A percentile compares a stretch with the other conserved stretches of the same genome.
These are phyloP conservation scores for Diabrotica virgifera DNA, from an alignment of 1,140 invertebrate species.

Conservation along the genomic window DNA sequence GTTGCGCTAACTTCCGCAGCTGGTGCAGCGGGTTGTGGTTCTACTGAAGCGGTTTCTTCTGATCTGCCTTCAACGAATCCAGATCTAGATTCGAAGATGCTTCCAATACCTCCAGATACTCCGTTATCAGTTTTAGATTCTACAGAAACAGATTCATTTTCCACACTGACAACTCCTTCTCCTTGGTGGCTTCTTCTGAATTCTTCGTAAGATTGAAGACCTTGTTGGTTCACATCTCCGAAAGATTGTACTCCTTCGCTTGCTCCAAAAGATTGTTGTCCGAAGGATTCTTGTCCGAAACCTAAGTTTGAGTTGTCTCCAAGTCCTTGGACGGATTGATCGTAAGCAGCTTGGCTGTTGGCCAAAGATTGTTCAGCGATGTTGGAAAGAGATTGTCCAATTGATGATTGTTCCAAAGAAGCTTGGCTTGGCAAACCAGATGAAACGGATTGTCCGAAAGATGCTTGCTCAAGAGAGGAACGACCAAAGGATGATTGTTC, in stretches of 20 bases:
- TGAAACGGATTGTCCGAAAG: not conserved
- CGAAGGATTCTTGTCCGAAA: not conserved
- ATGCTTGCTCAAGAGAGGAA: not conserved
- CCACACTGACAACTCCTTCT: not conserved
- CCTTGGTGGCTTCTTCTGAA: not conserved
- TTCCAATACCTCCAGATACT: not conserved
- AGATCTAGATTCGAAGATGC: no score
- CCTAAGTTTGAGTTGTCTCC: not conserved
- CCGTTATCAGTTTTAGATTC: not conserved
- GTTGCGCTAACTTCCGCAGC: no score
- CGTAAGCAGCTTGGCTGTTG: not conserved
- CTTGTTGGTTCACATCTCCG: not conserved
- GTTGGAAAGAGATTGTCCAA: not conserved
- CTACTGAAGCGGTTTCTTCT: no score
- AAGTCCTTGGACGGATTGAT: not conserved
- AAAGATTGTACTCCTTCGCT: not conserved
- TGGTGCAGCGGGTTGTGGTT: no score
- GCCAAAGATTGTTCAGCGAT: not conserved
- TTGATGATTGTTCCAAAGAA: not conserved
- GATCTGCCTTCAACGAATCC: no score
- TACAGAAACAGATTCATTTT: slow-evolving; percentile 6
- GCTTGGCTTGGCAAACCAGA: no score
- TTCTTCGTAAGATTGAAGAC: not conserved
- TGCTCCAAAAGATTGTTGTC: not conserved
- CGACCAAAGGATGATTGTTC: not conserved